These are phyloP conservation scores for Tachysurus vachellii DNA, from an alignment of 2,113 vertebrate genomes.

Conservation along the genomic window DNA sequence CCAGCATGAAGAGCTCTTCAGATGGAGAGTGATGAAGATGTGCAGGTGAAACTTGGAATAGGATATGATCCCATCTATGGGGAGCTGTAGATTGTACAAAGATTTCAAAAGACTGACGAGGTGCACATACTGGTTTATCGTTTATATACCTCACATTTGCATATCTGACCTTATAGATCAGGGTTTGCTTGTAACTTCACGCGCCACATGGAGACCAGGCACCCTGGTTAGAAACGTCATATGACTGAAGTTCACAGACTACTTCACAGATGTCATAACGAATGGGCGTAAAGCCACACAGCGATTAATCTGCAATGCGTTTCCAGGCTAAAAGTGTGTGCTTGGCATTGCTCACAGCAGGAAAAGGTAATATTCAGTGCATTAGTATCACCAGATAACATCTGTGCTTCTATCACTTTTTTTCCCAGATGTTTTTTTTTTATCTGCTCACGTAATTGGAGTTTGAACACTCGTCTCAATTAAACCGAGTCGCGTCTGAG, in stretches of 20 bases:
- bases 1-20: constrained; percentile 6
- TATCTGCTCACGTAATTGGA: neutral
- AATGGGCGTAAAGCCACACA: neutral
- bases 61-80: neutral
- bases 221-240: neutral
- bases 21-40: neutral
- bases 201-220: too few species aligned
- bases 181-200: neutral
- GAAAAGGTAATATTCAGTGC: neutral
- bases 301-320: neutral
- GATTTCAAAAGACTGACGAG: neutral
- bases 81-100: neutral
- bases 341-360: neutral
- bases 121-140: neutral
- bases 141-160: neutral
- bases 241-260: neutral
- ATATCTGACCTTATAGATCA: neutral
- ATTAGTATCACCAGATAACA: neutral
- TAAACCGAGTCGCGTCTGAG: too few species aligned
- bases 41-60: neutral
- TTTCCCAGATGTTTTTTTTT: neutral
- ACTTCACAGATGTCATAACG: neutral
- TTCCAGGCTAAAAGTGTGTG: neutral
- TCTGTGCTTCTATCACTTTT: neutral
- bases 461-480: constrained; percentile 5